Evolutionary conservation across 2,888 invertebrate genomes (phyloP).

Genomic region (Reticulitermes lucifugus): DNA sequence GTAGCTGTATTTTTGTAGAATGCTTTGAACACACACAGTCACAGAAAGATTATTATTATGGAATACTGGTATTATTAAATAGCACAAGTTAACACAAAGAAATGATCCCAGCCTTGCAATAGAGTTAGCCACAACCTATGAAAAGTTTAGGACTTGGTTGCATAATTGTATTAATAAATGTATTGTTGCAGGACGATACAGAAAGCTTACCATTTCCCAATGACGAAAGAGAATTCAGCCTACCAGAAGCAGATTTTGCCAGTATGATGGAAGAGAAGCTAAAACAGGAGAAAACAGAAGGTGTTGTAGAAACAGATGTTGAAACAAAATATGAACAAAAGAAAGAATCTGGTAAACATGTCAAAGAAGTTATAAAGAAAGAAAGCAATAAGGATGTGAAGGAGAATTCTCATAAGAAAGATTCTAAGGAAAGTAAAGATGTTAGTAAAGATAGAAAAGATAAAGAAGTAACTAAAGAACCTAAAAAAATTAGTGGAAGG

Average conservation of each 20-base stretch:
- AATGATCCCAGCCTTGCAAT: no score
- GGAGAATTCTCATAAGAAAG: slow-evolving; percentile 41
- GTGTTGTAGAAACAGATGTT: slow-evolving; percentile 40
- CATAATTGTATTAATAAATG: not conserved
- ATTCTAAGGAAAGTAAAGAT: slow-evolving; percentile 46
- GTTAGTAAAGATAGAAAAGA: slow-evolving; percentile 48
- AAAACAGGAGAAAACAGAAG: slow-evolving; percentile 54
- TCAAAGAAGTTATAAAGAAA: slow-evolving; percentile 42
- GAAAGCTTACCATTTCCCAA: slow-evolving; percentile 74
- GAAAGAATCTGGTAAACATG: slow-evolving; percentile 30
- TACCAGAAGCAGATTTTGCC: slow-evolving; percentile 71
- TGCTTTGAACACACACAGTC: no score
- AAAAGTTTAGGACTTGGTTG: no score
- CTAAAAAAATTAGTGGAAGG: slow-evolving; percentile 38
- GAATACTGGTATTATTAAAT: no score
- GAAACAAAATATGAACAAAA: slow-evolving; percentile 38
- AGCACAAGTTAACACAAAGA: no score
- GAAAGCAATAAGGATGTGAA: slow-evolving; percentile 41
- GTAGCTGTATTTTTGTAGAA: no score
- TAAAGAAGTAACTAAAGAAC: slow-evolving; percentile 47
- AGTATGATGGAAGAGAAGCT: slow-evolving; percentile 67
- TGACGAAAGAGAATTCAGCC: slow-evolving; percentile 68
- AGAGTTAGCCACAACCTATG: no score
- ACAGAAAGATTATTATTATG: no score
- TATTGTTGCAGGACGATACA: slow-evolving; percentile 65